Conservation (phyloP, 2,113 vertebrate species). For the Seriola quinqueradiata region DNA sequence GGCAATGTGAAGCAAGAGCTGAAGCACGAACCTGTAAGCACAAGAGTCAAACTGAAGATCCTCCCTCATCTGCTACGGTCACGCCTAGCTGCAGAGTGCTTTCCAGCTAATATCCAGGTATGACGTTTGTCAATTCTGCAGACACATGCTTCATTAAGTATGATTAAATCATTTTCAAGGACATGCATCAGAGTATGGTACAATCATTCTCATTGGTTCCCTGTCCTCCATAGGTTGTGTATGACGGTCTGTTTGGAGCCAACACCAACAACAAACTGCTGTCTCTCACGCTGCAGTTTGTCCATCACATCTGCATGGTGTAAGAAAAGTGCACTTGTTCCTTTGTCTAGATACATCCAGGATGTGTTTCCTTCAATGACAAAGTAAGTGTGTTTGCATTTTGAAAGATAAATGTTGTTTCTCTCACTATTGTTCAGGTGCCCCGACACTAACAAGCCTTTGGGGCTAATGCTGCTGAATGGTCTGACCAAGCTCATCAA, state of each 20-base stretch:
- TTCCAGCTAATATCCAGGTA: slow-evolving; percentile 98
- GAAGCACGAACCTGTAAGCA: slow-evolving; percentile 97
- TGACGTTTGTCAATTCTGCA: not conserved
- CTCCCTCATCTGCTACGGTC: slow-evolving; percentile 96
- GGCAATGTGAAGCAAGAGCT: slow-evolving; percentile 93
- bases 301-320: slow-evolving; percentile 98
- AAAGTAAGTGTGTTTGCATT: not conserved
- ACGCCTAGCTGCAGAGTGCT: slow-evolving; percentile 94
- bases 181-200: not conserved
- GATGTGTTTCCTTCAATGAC: not conserved
- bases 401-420: not conserved
- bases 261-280: slow-evolving; percentile 97
- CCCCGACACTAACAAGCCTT: slow-evolving; percentile 95
- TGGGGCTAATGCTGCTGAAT: slow-evolving; percentile 98
- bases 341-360: not conserved
- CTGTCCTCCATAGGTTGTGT: slow-evolving; percentile 90
- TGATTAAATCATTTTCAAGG: not conserved
- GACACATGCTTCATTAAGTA: not conserved
- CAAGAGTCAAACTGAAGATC: slow-evolving; percentile 98
- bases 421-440: slow-evolving; percentile 84
- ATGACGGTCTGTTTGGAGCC: slow-evolving; percentile 96
- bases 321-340: slow-evolving; percentile 84
- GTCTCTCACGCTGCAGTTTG: slow-evolving; percentile 95
- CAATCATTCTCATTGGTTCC: slow-evolving; percentile 1
- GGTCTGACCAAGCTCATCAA: slow-evolving; percentile 99